These are phyloP conservation scores for Grallaria varia DNA, from an alignment of 2,113 vertebrate species.

Conservation along the genomic window DNA sequence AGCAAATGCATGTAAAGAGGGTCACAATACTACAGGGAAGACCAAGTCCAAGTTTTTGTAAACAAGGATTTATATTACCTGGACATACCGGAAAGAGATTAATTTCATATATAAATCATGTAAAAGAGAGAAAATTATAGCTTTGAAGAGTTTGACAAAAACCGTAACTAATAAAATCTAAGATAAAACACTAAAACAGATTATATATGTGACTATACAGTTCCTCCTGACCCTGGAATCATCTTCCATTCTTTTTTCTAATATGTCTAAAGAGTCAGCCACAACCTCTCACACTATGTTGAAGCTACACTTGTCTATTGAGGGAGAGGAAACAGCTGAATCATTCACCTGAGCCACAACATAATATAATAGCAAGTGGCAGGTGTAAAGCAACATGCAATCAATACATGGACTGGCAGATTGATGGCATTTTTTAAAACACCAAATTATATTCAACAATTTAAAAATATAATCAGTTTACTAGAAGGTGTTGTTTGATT, in stretches of 20 bases:
- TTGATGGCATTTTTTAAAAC: background rate
- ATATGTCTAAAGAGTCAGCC: accelerated
- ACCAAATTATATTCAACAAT: background rate
- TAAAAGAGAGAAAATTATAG: background rate
- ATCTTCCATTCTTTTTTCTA: background rate
- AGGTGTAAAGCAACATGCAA: background rate
- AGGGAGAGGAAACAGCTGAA: background rate
- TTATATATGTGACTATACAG: background rate
- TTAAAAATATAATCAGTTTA: background rate
- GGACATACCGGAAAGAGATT: background rate
- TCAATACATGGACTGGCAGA: background rate
- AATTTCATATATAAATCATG: background rate
- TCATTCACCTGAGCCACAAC: background rate
- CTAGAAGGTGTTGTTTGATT: background rate
- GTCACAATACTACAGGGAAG: background rate
- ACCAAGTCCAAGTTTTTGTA: background rate
- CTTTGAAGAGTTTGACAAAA: background rate
- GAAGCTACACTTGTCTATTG: background rate
- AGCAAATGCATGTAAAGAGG: background rate
- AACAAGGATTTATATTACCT: background rate
- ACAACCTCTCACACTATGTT: background rate
- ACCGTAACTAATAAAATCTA: background rate
- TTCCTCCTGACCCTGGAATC: background rate
- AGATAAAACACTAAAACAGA: background rate
- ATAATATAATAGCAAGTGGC: background rate